Percentiles rank a stretch among this genome's conserved stretches.
phyloP scores from a whole-genome alignment of 2,797 vertebrate genomes.

The Amniataba percoides region DNA sequence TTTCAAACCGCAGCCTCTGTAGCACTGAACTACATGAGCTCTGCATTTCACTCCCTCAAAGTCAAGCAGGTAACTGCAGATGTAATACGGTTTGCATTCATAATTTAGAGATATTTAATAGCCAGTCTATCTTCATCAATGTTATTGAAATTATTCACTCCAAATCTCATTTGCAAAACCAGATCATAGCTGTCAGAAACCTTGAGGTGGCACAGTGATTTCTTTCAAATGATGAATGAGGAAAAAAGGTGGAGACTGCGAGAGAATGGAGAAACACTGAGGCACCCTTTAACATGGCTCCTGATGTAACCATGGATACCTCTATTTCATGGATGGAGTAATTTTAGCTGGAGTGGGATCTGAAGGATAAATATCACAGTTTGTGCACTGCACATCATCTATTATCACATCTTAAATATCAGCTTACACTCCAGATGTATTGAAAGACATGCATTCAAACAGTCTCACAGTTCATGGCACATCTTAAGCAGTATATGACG shows the following conservation, averaged over 20 bases:
- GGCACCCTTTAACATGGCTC: conserved; percentile 83
- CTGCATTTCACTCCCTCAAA: conserved; percentile 51
- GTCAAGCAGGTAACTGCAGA: conserved; percentile 58
- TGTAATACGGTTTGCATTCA: conserved; percentile 65
- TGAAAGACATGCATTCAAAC: conserved; percentile 6
- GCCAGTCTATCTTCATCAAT: conserved; percentile 60
- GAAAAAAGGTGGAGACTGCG: conserved; percentile 75
- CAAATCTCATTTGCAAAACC: conserved; percentile 67
- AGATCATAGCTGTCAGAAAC: conserved; percentile 67
- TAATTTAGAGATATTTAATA: conserved; percentile 72
- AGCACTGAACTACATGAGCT: conserved; percentile 41
- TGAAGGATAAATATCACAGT: conserved; percentile 76
- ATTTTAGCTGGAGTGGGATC: conserved; percentile 87
- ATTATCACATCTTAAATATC: conserved; percentile 47
- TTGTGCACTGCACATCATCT: conserved; percentile 61
- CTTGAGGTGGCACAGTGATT: conserved; percentile 67
- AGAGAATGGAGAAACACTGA: conserved; percentile 79
- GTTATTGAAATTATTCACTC: conserved; percentile 57
- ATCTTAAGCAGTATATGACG: not conserved
- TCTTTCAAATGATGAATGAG: conserved; percentile 78
- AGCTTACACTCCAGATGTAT: conserved; percentile 10
- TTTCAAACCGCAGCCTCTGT: conserved; percentile 69
- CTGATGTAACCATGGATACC: conserved; percentile 90
- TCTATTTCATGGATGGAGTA: conserved; percentile 85
- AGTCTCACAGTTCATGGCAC: not conserved